These are phyloP conservation scores for Macrosteles quadrilineatus DNA, from an alignment of 1,140 invertebrate genomes.

Conservation along the genomic window DNA sequence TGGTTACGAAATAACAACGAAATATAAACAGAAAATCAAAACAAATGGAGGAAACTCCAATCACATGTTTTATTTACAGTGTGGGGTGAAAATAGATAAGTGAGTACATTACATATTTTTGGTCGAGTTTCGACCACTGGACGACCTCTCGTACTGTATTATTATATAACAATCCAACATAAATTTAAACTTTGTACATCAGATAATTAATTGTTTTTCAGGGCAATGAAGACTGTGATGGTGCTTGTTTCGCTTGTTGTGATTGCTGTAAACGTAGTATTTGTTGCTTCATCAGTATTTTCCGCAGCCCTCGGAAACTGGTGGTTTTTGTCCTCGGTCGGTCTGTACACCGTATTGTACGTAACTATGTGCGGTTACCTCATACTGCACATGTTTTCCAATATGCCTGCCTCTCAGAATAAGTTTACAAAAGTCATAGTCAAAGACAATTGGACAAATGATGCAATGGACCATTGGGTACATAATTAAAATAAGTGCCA, in stretches of 20 bases:
- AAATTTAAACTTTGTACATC: no score
- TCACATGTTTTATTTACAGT: no score
- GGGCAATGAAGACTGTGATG: slow-evolving; percentile 66
- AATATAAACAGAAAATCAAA: no score
- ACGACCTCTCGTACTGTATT: no score
- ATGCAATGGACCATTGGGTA: not conserved
- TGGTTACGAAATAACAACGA: no score
- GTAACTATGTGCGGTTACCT: slow-evolving; percentile 31
- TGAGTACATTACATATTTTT: no score
- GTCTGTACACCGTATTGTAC: slow-evolving; percentile 29
- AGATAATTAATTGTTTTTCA: no score
- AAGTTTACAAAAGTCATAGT: not conserved
- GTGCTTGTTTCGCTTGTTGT: slow-evolving; percentile 67
- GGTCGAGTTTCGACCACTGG: no score
- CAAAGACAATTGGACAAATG: not conserved
- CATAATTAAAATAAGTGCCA: no score
- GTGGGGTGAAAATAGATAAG: no score
- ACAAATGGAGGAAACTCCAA: no score
- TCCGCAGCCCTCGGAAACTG: not conserved
- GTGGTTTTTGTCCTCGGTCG: not conserved
- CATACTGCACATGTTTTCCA: slow-evolving; percentile 29
- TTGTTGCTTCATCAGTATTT: slow-evolving; percentile 56
- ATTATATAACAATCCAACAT: no score
- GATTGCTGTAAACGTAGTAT: slow-evolving; percentile 81
- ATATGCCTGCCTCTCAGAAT: slow-evolving; percentile 30